Percentiles rank a stretch among this genome's conserved stretches.
These are phyloP conservation scores for Drosophila leontia DNA, from an alignment of 1,140 invertebrate species.

Conservation along the genomic window DNA sequence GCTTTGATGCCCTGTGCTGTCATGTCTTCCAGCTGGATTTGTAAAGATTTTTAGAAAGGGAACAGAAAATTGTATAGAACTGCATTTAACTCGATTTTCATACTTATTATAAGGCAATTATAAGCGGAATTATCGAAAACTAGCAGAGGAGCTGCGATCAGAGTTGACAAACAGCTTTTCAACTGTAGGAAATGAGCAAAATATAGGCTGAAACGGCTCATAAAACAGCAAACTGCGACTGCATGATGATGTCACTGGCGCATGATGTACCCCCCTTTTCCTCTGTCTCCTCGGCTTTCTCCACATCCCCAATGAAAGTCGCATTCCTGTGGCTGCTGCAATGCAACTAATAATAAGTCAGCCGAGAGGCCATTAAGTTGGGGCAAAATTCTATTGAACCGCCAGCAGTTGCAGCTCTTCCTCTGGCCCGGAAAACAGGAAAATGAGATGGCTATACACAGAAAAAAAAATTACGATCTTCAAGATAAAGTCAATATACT, in stretches of 20 bases:
- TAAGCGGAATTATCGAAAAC: conserved; percentile 34
- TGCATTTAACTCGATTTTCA: conserved; percentile 20
- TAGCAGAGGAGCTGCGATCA: neutral
- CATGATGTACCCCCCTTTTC: neutral
- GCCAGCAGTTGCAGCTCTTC: conserved; percentile 25
- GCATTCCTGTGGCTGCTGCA: conserved; percentile 30
- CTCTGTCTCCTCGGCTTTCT: conserved; percentile 7
- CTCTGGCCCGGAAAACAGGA: conserved; percentile 1
- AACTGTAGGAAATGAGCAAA: conserved; percentile 26
- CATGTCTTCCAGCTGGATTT: conserved; percentile 37
- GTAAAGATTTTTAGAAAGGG: conserved; percentile 37
- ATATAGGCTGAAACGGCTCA: conserved; percentile 37
- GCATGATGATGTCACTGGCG: conserved; percentile 37
- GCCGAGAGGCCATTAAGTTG: conserved; percentile 30
- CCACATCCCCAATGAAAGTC: conserved; percentile 1
- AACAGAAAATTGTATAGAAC: conserved; percentile 12
- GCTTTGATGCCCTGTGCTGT: conserved; percentile 46
- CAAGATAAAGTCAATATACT: too few species aligned
- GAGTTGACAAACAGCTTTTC: conserved; percentile 47
- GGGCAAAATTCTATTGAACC: conserved; percentile 44
- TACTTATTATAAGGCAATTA: conserved; percentile 26
- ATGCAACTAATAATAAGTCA: conserved; percentile 47
- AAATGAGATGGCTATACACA: conserved; percentile 6
- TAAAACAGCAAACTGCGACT: conserved; percentile 53
- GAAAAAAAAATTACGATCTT: neutral